Evolutionary conservation across 2,888 invertebrate species (phyloP).

Genomic region (Bibio marci): DNA sequence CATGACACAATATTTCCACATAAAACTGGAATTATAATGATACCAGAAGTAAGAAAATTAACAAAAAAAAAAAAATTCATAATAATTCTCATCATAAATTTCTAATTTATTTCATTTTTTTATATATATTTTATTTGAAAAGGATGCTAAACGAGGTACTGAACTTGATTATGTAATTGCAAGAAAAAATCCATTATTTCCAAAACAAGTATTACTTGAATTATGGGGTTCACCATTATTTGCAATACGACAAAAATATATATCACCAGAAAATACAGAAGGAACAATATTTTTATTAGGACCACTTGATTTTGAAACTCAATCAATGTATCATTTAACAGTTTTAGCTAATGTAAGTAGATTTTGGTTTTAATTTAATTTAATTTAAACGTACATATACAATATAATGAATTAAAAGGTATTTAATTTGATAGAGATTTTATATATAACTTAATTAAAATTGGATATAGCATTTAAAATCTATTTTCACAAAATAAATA

Average conservation of each 20-base stretch:
- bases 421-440: no score
- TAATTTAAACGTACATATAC: no score
- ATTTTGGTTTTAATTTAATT: no score
- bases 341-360: constrained; percentile 72
- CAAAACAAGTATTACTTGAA: constrained; percentile 66
- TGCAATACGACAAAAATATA: constrained; percentile 58
- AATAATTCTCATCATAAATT: no score
- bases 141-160: constrained; percentile 63
- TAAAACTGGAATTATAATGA: constrained; percentile 56
- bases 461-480: no score
- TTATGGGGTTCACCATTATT: constrained; percentile 65
- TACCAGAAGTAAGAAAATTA: constrained; percentile 44
- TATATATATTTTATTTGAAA: constrained; percentile 18
- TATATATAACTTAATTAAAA: no score
- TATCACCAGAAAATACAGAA: constrained; percentile 58
- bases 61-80: neutral
- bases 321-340: constrained; percentile 75
- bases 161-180: constrained; percentile 70
- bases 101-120: neutral
- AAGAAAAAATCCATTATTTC: constrained; percentile 58
- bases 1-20: constrained; percentile 68
- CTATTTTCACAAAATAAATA: no score
- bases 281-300: constrained; percentile 62
- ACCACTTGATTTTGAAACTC: constrained; percentile 73
- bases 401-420: no score